phyloP scores from a whole-genome alignment of 1,140 invertebrate genomes.

The Caerostris extrusa region DNA sequence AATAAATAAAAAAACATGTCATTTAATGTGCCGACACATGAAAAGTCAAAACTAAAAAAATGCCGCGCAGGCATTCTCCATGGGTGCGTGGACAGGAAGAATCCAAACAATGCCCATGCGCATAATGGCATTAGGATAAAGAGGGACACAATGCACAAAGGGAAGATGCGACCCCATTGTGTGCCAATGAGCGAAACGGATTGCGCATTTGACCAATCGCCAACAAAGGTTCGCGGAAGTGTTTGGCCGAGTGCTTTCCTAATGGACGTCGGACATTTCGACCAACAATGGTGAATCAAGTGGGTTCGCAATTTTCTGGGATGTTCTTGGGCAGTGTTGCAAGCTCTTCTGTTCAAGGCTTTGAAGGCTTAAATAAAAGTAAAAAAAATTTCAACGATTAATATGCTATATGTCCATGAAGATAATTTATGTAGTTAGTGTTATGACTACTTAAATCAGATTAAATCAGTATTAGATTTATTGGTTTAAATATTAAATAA shows the following conservation, averaged over 20 bases:
- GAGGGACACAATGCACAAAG: conserved; percentile 13
- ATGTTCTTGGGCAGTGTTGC: background rate
- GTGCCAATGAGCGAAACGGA: conserved; percentile 18
- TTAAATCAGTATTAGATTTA: no score
- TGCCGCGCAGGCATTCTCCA: no score
- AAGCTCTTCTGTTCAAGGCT: background rate
- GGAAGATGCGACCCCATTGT: background rate
- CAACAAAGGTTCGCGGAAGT: conserved; percentile 9
- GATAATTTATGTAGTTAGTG: no score
- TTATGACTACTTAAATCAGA: no score
- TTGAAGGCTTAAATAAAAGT: no score
- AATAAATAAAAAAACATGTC: no score
- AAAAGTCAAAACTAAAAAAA: no score
- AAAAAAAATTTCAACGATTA: no score
- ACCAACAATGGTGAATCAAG: background rate
- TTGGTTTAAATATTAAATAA: no score
- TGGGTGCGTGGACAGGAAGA: background rate
- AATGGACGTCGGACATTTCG: conserved; percentile 5
- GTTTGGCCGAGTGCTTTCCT: background rate
- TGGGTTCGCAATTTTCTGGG: background rate
- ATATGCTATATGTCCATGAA: no score
- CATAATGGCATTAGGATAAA: conserved; percentile 32
- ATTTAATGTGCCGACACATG: no score
- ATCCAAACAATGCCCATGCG: conserved; percentile 1
- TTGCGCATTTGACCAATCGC: background rate